Base-by-base conservation (phyloP, 2,113 vertebrate genomes). In the Ciconia maguari region DNA sequence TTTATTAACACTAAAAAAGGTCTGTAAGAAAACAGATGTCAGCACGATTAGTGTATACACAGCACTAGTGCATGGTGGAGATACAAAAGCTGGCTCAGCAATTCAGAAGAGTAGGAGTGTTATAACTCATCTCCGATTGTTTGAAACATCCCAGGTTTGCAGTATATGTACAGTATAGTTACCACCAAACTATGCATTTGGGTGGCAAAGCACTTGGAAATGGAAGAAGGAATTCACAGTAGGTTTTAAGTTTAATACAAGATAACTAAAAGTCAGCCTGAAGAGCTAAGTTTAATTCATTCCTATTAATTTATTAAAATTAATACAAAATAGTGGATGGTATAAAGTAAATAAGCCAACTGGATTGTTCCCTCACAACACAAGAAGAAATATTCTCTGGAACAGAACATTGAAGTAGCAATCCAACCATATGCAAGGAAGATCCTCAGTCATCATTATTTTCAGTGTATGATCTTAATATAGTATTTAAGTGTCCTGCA, bases 1-100 rank as follows among this genome's bases (percentile, higher is more conserved):
- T 89, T 92, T 78, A 72, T 4, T 57, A 34, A 79, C 32, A 41
- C 22, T 38, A 46, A 42, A 89, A 93, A 52, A 80, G 27, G 26
- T 54, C 48, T 89, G 44, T 51, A 75, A 68, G 83, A 81, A 61
- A 95, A 94, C 0, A 76, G 36, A 21, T 36, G 83, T 97, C 97
- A 97, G 94, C 96, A 94, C 3, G 1, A 85, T 13, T 52, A 15
- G 34, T 15, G 74, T 26, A 49, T 19, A 79, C 36, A 30, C 2
- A 3, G 77, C 83, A 83, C 13, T 21, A 55, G 21, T 7, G 54
- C 54, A 64, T 10, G 24, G 41, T 6, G 3, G 22, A 49, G 54
- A 14, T 6, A 86, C 19, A 94, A 87, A 71, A 93, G 46, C 72
- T 52, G 51, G 10, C 48, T 95, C 77, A 82, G 72, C 69, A 55